Conservation (phyloP, 2,113 vertebrate genomes). For the Lanius ludovicianus region DNA sequence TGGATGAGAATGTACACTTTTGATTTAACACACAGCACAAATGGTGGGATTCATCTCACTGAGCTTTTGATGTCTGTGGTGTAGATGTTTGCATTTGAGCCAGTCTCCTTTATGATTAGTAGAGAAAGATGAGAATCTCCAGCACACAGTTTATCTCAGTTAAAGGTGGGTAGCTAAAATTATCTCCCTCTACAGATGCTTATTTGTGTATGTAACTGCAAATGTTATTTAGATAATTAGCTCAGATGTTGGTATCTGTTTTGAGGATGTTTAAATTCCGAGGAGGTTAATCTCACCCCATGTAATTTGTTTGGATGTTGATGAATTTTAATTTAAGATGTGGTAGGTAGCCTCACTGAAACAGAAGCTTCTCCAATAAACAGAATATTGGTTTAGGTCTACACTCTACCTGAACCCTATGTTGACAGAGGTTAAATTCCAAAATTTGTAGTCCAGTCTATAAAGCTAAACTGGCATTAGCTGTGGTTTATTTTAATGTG, state of each 20-base stretch:
- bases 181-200: not conserved
- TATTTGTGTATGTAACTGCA: not conserved
- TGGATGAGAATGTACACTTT: not conserved
- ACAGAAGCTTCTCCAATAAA: not conserved
- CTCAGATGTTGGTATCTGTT: not conserved
- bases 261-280: not conserved
- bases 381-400: not conserved
- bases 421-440: not conserved
- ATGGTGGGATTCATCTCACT: not conserved
- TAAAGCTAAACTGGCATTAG: not conserved
- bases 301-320: not conserved
- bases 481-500: not conserved
- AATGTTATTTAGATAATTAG: not conserved
- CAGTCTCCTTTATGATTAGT: not conserved
- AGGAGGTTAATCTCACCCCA: not conserved
- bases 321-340: not conserved
- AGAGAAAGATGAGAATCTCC: not conserved
- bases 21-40: not conserved
- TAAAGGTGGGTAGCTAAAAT: not conserved
- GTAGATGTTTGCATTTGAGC: not conserved
- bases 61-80: not conserved
- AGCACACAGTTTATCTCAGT: not conserved
- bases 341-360: not conserved
- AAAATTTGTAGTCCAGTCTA: not conserved
- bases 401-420: not conserved